Base-by-base conservation (phyloP, 1,140 invertebrate species). In the Neodiprion lecontei region DNA sequence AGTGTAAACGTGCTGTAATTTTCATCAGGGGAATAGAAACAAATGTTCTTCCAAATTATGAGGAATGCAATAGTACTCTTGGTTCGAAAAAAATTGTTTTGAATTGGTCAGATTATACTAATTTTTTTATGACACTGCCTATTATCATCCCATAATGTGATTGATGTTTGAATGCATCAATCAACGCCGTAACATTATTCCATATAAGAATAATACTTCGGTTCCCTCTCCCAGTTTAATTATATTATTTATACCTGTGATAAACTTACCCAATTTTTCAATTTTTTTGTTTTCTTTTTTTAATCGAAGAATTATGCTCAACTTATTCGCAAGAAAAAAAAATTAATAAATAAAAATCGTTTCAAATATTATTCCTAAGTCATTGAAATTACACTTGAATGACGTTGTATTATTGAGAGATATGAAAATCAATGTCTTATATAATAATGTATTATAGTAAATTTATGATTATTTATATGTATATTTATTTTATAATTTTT, bases 391-490 rank as follows among this genome's bases (percentile, higher is more conserved):
- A 71, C 68, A n/a, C 77, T 75, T 77, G 74, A 72, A 74, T 69
- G 48, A 71, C 61, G 14, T 72, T 77, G 77, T 78, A 79, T 78
- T 76, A 74, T 75, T 70, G 66, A 76, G 70, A 76, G 73, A 82
- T 69, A 77, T 70, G 72, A 79, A 80, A 79, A 81, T 82, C 76
- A 78, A 86, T 84, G 84, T 85, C 87, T 86, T 88, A 87, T 88
- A 87, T 82, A 78, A 84, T 84, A 40, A 76, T 88, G 86, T 88
- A 88, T 86, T 80, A 87, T 88, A 88, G 85, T 88, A 84, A 84
- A 81, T 83, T 84, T 87, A 87, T 82, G 80, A 84, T 85, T 87
- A 86, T 88, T 87, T 86, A 86, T 86, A 83, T 80, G 78, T 83
- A 79, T 87, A 88, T 88, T 88, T 88, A 88, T 88, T 88, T 87